phyloP scores from a whole-genome alignment of 2,888 invertebrate genomes.

The Lissocephala sabroskyi region DNA sequence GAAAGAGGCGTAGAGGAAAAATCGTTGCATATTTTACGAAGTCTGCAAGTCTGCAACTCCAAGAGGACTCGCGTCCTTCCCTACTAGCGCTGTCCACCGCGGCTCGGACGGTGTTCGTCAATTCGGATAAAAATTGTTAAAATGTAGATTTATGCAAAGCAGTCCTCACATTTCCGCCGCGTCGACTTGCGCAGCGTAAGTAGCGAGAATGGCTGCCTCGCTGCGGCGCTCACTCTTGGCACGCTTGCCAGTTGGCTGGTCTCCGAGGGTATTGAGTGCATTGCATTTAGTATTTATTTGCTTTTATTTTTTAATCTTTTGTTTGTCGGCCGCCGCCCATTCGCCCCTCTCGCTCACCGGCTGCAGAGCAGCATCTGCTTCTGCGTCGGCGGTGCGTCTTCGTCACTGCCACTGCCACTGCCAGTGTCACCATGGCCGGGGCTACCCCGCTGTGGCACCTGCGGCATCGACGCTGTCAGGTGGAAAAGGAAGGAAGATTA shows the following conservation, averaged over 20 bases:
- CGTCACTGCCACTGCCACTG: not conserved
- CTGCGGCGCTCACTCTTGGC: conserved; percentile 31
- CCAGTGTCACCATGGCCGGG: conserved; percentile 1
- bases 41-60: not conserved
- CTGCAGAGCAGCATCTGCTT: not conserved
- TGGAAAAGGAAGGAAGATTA: conserved; percentile 62
- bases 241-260: conserved; percentile 16
- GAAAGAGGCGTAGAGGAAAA: conserved; percentile 19
- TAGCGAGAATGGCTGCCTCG: not conserved
- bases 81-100: conserved; percentile 5
- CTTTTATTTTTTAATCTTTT: conserved; percentile 36
- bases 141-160: conserved; percentile 61
- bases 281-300: conserved; percentile 65
- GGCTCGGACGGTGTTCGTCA: conserved; percentile 12
- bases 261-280: conserved; percentile 46
- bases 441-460: not conserved
- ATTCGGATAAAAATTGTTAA: conserved; percentile 33
- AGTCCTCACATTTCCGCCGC: conserved; percentile 14
- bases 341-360: conserved; percentile 26
- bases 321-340: conserved; percentile 23
- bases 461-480: conserved; percentile 31
- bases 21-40: conserved; percentile 31
- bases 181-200: conserved; percentile 29
- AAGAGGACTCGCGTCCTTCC: too few relatives aligned
- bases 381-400: not conserved